Base-by-base conservation (phyloP, 2,797 vertebrate species). In the Intellagama lesueurii region DNA sequence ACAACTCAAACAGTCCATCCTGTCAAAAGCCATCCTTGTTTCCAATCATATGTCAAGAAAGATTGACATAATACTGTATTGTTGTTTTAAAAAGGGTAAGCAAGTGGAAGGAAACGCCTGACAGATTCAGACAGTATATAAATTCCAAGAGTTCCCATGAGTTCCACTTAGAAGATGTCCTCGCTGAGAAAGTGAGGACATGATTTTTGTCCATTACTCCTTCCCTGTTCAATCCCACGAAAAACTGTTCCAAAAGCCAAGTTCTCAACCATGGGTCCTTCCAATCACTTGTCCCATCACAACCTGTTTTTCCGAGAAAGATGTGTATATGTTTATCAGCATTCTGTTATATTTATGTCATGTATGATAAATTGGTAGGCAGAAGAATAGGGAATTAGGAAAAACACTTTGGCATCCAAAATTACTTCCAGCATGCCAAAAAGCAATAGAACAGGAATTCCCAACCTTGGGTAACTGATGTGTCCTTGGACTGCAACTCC, bases 61-160 rank as follows among this genome's bases (percentile, higher is more conserved):
- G 16, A 90, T 8, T 79, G 83, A 75, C 70, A 66, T 1, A 73
- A 90, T 88, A 92, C 80, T 82, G 16, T 82, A 28, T 19, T 82
- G 24, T 73, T 32, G 19, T 35, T 69, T 35, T 52, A 16, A 6
- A 52, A 73, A 84, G 56, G 24, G 6, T 77, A 60, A 83, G 17
- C 79, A 66, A n/a, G 35, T 52, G 78, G 73, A 78, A 73, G n/a
- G 1, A 91, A 90, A 89, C 85, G 0, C 75, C 56, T 90, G 9
- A 0, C 2, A 84, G 19, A 5, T 40, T 56, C n/a, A 4, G 35
- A 22, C 26, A 49, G 2, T 6, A 14, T 32, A 47, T 40, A 22
- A 44, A 30, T n/a, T 64, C 11, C 22, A 30, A 26, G 69, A 26
- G n/a, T 73, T 56, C 49, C n/a, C 24, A 56, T 73, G 47, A 56